phyloP scores from a whole-genome alignment of 2,888 invertebrate species.

The Helicoverpa assulta region DNA sequence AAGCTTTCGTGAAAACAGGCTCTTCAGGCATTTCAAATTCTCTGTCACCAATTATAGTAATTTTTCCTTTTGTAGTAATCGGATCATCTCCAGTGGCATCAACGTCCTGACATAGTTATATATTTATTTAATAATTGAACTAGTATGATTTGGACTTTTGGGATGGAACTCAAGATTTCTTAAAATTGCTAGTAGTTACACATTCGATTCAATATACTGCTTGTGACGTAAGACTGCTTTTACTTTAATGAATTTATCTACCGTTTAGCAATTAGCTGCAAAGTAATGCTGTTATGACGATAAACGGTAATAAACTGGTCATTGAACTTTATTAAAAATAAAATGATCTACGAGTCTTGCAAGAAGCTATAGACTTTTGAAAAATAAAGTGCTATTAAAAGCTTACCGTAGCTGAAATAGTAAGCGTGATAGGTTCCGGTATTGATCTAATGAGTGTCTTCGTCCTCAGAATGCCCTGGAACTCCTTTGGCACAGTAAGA shows the following conservation, averaged over 20 bases:
- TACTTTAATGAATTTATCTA: too few relatives aligned
- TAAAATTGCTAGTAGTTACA: too few relatives aligned
- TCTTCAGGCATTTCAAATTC: conserved; percentile 82
- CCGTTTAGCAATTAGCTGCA: too few relatives aligned
- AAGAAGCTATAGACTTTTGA: too few relatives aligned
- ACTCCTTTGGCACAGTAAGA: conserved; percentile 74
- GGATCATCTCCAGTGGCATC: conserved; percentile 77
- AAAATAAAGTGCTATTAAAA: neutral
- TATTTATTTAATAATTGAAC: too few relatives aligned
- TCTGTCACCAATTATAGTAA: conserved; percentile 78
- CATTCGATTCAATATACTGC: too few relatives aligned
- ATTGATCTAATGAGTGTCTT: conserved; percentile 79
- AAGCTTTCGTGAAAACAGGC: conserved; percentile 82
- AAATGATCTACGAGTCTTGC: too few relatives aligned
- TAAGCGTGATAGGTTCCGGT: conserved; percentile 74
- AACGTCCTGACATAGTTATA: conserved; percentile 73
- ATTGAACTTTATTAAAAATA: too few relatives aligned
- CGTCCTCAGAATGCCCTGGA: conserved; percentile 76
- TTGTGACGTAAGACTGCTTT: too few relatives aligned
- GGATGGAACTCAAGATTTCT: conserved; percentile 7
- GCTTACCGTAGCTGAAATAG: conserved; percentile 83
- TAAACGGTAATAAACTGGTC: too few relatives aligned
- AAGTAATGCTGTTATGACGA: too few relatives aligned
- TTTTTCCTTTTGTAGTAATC: conserved; percentile 68
- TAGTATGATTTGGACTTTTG: too few relatives aligned